Evolutionary conservation across 2,797 vertebrate species (phyloP).

Genomic region (Otolemur crassicaudatus): DNA sequence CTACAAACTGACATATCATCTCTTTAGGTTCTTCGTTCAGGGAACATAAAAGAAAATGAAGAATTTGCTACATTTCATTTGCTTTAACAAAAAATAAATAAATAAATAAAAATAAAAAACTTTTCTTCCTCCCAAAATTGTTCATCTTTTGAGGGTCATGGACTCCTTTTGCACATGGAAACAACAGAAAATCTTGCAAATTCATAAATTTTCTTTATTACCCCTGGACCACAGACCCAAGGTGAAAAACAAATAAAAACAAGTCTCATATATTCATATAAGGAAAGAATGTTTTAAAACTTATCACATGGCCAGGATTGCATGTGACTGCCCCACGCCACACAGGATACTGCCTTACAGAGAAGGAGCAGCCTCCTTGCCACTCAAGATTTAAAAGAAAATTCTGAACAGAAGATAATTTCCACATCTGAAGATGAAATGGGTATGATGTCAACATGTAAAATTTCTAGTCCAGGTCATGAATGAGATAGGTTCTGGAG

Average conservation of each 20-base stretch:
- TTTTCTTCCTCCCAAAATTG: background rate
- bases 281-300: background rate
- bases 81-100: background rate
- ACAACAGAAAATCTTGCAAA: background rate
- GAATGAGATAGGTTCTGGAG: too few species aligned
- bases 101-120: background rate
- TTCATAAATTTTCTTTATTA: slow-evolving; percentile 5
- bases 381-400: slow-evolving; percentile 8
- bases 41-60: slow-evolving; percentile 24
- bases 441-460: background rate
- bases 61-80: background rate
- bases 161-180: background rate
- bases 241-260: slow-evolving; percentile 12
- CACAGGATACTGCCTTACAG: background rate
- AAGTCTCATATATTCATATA: background rate
- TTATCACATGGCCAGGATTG: background rate
- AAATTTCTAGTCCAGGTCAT: background rate
- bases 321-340: background rate
- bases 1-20: background rate
- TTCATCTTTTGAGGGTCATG: background rate
- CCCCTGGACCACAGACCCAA: background rate
- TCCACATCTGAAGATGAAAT: slow-evolving; percentile 19
- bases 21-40: background rate
- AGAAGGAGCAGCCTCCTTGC: background rate
- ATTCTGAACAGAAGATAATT: background rate